A percentile compares a stretch with the other conserved stretches of the same genome.
phyloP scores from a whole-genome alignment of 2,113 vertebrate genomes.

The Lasiurus cinereus region DNA sequence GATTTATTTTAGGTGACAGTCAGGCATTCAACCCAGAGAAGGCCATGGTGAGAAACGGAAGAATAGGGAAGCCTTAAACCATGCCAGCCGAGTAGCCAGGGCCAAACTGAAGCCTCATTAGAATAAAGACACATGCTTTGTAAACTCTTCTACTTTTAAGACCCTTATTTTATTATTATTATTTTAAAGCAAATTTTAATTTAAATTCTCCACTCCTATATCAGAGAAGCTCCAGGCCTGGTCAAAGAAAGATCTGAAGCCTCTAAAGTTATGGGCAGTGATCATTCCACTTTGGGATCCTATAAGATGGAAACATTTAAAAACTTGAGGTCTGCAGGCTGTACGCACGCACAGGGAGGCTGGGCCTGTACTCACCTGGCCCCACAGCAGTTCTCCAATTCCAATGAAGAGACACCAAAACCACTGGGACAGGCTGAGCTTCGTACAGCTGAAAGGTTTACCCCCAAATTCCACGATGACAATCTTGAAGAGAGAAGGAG shows the following conservation, averaged over 20 bases:
- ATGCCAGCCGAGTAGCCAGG: neutral
- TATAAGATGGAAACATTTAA: neutral
- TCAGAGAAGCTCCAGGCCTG: neutral
- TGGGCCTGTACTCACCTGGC: slow-evolving; percentile 91
- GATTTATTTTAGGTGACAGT: neutral
- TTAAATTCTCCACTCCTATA: neutral
- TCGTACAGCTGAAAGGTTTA: slow-evolving; percentile 97
- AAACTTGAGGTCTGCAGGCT: neutral
- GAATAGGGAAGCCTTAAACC: neutral
- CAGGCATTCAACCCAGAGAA: neutral
- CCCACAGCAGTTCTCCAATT: slow-evolving; percentile 97
- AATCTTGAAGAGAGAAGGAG: slow-evolving; percentile 87
- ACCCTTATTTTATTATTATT: neutral
- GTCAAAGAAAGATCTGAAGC: neutral
- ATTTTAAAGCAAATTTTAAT: neutral
- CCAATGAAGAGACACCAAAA: slow-evolving; percentile 98
- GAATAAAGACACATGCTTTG: neutral
- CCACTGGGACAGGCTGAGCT: slow-evolving; percentile 96
- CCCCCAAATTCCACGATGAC: slow-evolving; percentile 98
- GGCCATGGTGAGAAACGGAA: neutral
- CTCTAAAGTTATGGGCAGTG: neutral
- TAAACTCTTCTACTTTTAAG: neutral
- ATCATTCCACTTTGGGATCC: neutral
- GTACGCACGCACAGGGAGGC: fast-evolving
- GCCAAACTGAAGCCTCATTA: neutral